phyloP scores from a whole-genome alignment of 1,140 invertebrate genomes.

The Drosophila simulans region DNA sequence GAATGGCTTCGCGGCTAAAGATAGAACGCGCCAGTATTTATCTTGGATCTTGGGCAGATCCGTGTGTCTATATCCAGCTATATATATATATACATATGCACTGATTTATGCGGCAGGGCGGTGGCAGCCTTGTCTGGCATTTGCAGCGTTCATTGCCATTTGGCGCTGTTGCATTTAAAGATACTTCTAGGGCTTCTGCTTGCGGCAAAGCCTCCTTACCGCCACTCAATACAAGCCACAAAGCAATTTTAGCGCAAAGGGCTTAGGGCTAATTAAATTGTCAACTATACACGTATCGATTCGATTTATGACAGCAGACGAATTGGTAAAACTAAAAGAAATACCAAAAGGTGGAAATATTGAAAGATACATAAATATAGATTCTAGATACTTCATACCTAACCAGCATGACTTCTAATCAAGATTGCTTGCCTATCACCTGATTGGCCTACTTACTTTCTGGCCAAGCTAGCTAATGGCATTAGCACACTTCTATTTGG shows the following conservation, averaged over 20 bases:
- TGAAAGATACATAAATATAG: too few species aligned
- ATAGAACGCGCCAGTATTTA: constrained; percentile 46
- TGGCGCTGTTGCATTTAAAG: constrained; percentile 66
- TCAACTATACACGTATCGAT: constrained; percentile 57
- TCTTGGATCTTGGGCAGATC: constrained; percentile 27
- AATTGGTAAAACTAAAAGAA: too few species aligned
- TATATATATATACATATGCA: constrained; percentile 12
- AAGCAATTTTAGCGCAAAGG: constrained; percentile 56
- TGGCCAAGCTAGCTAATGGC: constrained; percentile 25
- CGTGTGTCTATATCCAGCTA: not conserved
- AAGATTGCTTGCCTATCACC: too few species aligned
- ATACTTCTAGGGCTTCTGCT: constrained; percentile 74
- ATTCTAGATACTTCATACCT: too few species aligned
- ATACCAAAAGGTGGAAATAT: too few species aligned
- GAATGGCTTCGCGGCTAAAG: constrained; percentile 51
- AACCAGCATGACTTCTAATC: too few species aligned
- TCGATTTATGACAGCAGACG: constrained; percentile 35
- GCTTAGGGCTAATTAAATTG: constrained; percentile 75
- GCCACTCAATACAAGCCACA: constrained; percentile 42
- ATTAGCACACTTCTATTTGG: constrained; percentile 33
- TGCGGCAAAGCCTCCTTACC: constrained; percentile 27
- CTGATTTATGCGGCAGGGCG: constrained; percentile 30
- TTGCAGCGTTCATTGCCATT: constrained; percentile 64
- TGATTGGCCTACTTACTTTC: constrained; percentile 21
- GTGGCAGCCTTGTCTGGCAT: constrained; percentile 59